Base-by-base conservation (phyloP, 2,113 vertebrate species). In the Grallaria varia region DNA sequence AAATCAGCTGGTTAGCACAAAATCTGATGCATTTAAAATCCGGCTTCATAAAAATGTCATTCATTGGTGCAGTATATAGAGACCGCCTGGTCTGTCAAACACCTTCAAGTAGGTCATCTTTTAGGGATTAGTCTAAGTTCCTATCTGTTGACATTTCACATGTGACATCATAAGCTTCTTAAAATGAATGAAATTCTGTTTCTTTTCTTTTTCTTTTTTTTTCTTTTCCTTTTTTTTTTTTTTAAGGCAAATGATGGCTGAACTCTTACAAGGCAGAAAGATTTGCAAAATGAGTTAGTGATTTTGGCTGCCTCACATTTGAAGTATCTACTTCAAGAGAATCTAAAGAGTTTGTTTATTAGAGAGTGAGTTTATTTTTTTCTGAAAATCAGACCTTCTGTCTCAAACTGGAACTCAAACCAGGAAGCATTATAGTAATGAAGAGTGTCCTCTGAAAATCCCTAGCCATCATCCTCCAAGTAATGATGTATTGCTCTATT, bases 91-190 rank as follows among this genome's bases (percentile, higher is more conserved):
- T 62, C 74, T 92, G 60, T 86, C 84, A 91, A 96, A 95, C 96
- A 96, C 87, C 59, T 97, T 96, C 95, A 97, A 97, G 93, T 97
- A 97, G 96, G 96, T 96, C 96, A 97, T 95, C 95, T 97, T 96
- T 93, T 80, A 91, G 82, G 72, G 94, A 96, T 97, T 96, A 97
- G 75, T 69, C 73, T 90, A 93, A 96, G 84, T 96, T 95, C 88
- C 67, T 96, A 89, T 96, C 93, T 95, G 93, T 95, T 96, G 92
- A 84, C 92, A 96, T 97, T 96, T 97, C 89, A 96, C 90, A 89
- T 68, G 82, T 95, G 96, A 96, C 91, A 91, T 95, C 90, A 95
- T 97, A 97, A 96, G 92, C 95, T 95, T 93, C 96, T 97, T 97
- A 97, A 91, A 94, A 96, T 91, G 73, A 96, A 95, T 91, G 68